Base-by-base conservation (phyloP, 2,113 vertebrate genomes). In the Sclerurus mexicanus region DNA sequence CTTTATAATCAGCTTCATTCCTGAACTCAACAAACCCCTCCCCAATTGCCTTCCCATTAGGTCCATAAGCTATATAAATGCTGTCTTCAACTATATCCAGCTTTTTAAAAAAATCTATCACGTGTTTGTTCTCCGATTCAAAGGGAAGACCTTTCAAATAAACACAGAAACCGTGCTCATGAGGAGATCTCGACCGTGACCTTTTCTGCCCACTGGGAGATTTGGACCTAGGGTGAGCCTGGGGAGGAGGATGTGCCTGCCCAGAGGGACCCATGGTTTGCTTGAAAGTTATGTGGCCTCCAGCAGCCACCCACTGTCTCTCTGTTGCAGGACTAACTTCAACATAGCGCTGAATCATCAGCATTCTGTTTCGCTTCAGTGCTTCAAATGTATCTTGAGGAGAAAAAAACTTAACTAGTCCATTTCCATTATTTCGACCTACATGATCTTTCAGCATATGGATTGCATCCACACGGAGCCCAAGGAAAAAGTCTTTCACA, bases 71-170 rank as follows among this genome's bases (percentile, higher is more conserved):
- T 93, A 99, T 99, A 90, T 99, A 99, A 97, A 99, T 98, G 86
- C 98, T 99, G 91, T 99, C 99, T 95, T 99, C 99, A 69, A 99
- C 98, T 95, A 99, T 98, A 90, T 99, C 97, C 95, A 99, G 95
- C 96, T 99, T 99, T 94, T 99, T 99, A 98, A 99, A 99, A 98
- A 99, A 99, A 95, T 99, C 99, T 97, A 99, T 99, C 47, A 99
- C 98, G 69, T 99, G 99, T 90, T 99, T 99, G 96, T 99, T 99
- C 98, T 99, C 99, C 0, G 99, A 99, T 96, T 99, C 99, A 80
- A 99, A 99, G 12, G 99, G 99, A 85, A 99, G 98, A 87, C 99
- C 99, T 96, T 99, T 99, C 83, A 99, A 97, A 98, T 99, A 99
- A 69, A 99, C 98, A 95, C 99, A 99, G 96, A 98, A 99, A 62